Evolutionary conservation across 2,113 vertebrate species (phyloP), one percentile per base, ranked within the genome.

Genomic region (Megaceryle torquata): DNA sequence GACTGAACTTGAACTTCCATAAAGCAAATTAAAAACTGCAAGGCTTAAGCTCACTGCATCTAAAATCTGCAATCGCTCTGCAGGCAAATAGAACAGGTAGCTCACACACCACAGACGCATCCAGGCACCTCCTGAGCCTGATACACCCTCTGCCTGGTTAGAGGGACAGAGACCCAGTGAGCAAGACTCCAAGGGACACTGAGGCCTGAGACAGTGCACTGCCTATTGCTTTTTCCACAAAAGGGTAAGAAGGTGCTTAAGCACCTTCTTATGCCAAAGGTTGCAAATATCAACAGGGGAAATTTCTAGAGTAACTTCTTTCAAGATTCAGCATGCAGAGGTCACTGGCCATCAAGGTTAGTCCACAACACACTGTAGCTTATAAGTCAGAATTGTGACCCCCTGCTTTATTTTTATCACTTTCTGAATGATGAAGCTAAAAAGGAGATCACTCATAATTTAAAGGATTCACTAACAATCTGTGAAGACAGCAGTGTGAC

Each of bases 31-130:
- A 82, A 70, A 51, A 82, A 46, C 26, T 43, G 65, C 67, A 79
- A 60, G 57, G 61, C 22, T 87, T 35, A 64, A 60, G 48, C 11
- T 79, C 11, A 46, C 19, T 4, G 3, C 33, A 35, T 24, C n/a
- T 39, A 48, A 81, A 81, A 77, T 9, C 29, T 51, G 35, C 75
- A 82, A 43, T 59, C 18, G 26, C 35, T 61, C 51, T 20, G 19
- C 5, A 1, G 19, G 37, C 15, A 72, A 65, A 57, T 7, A 2
- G 2, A 41, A 44, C 0, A 1, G 25, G 33, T 13, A 11, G 15
- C 28, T 59, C 15, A 29, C 74, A 41, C 28, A 35, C 15, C 35
- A 61, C 53, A 89, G 71, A 60, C 41, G 25, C 72, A 77, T 18
- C 39, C 41, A 48, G 53, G 13, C 67, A 9, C 28, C 31, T 79